Conservation (phyloP, 1,140 invertebrate genomes). For the Battus philenor region DNA sequence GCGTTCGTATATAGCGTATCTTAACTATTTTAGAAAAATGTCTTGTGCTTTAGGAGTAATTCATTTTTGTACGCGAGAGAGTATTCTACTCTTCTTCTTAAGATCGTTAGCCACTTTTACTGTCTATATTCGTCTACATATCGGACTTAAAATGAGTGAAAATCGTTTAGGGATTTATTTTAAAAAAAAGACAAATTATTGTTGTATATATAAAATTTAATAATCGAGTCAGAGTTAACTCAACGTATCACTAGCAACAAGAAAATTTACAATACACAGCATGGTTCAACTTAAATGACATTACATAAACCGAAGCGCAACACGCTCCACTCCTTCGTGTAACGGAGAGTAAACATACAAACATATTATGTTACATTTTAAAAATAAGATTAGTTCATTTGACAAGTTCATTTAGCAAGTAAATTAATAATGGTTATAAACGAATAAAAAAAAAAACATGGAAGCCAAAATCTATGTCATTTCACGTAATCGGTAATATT, state of each 20-base stretch:
- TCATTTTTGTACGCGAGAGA: no score
- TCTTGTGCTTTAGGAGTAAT: no score
- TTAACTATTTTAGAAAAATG: no score
- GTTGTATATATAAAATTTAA: slow-evolving; percentile 68
- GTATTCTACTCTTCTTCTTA: no score
- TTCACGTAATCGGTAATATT: slow-evolving; percentile 26
- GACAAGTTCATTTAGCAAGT: no score
- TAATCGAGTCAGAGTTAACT: slow-evolving; percentile 56
- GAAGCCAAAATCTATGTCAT: slow-evolving; percentile 42
- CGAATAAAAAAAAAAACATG: slow-evolving; percentile 29
- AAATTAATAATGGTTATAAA: slow-evolving; percentile 22
- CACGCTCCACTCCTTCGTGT: background rate
- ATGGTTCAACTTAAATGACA: slow-evolving; percentile 18
- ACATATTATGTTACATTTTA: slow-evolving; percentile 17
- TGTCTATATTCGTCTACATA: no score
- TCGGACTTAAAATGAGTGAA: background rate
- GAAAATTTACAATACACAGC: slow-evolving; percentile 53
- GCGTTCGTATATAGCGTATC: no score
- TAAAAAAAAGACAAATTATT: slow-evolving; percentile 31
- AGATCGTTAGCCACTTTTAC: no score
- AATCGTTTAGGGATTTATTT: no score
- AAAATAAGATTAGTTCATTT: slow-evolving; percentile 2
- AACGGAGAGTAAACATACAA: slow-evolving; percentile 18
- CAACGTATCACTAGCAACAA: slow-evolving; percentile 59
- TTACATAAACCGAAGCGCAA: background rate